Percentiles rank a stretch among this genome's conserved stretches.
Conservation (phyloP, 2,797 vertebrate genomes). For the Sebastes diploproa region DNA sequence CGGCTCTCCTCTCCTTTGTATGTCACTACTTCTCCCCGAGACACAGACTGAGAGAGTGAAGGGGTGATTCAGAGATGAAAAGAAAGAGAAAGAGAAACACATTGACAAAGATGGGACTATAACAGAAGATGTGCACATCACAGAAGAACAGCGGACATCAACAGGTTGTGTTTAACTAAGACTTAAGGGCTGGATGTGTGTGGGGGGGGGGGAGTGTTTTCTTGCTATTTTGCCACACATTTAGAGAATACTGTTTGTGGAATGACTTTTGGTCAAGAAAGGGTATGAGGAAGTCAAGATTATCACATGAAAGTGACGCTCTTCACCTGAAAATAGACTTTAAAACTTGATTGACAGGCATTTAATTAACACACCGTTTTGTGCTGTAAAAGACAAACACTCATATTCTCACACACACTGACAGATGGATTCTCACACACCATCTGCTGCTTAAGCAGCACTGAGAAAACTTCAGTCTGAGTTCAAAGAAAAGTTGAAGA, state of each 20-base stretch:
- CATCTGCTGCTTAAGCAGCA: conserved; percentile 64
- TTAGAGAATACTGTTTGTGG: conserved; percentile 39
- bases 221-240: conserved; percentile 35
- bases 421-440: conserved; percentile 67
- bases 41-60: conserved; percentile 81
- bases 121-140: conserved; percentile 58
- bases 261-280: conserved; percentile 11
- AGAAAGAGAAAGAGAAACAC: conserved; percentile 46
- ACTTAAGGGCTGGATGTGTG: conserved; percentile 31
- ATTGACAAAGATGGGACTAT: conserved; percentile 67
- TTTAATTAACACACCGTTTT: conserved; percentile 67
- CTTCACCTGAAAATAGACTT: conserved; percentile 45
- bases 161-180: conserved; percentile 38
- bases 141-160: conserved; percentile 61
- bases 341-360: conserved; percentile 59
- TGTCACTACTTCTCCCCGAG: conserved; percentile 82
- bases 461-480: conserved; percentile 53
- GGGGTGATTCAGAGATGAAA: conserved; percentile 72
- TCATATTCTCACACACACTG: conserved; percentile 43
- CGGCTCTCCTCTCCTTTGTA: conserved; percentile 83
- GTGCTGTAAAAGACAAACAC: conserved; percentile 62
- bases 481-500: conserved; percentile 55
- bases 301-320: conserved; percentile 37
- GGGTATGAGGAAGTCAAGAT: conserved; percentile 12
- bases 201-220: background rate